Evolutionary conservation across 2,888 invertebrate species (phyloP), one percentile per base, ranked within the genome.

Genomic region (Acrobasis suavella): DNA sequence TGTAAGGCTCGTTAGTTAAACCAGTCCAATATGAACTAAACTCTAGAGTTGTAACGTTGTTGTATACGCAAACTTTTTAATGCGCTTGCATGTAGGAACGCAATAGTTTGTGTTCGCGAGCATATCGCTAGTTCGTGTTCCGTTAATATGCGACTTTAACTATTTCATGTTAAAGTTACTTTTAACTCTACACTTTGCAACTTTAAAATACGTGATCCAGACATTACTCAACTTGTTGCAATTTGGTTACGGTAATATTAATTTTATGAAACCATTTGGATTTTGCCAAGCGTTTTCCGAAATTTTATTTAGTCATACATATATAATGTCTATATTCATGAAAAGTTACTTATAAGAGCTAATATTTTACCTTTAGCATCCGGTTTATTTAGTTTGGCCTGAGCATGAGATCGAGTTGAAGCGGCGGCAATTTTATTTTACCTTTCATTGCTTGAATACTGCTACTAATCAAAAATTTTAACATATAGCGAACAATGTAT

Each of bases 121-220:
- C 56, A 42, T 56, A 56, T 22, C 17, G 42, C 17, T 3, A 56
- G 42, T 56, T 56, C 17, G 56, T 22, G 56, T 56, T 42, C 16
- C 39, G 39, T 56, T 56, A 56, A 56, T 42, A 42, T 42, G 42
- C 42, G 42, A 42, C 56, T 56, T 56, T 22, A 42, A 56, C 12
- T 56, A 56, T 56, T 56, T 16, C 17, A 42, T 42, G 56, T 56
- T 42, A 56, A 56, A 56, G 42, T 56, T 17, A 10, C 16, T 39
- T 39, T 55, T 38, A 55, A 14, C 42, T 56, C 42, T 56, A 42
- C 56, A 22, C 56, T 56, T 56, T 56, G n/a, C 56, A 56, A 56
- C 16, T 56, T 56, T 42, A 12, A 46, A 56, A 56, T 42, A 42
- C 56, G 17, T 56, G 56, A 56, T 38, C 42, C 42, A 17, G 42